These are phyloP conservation scores for Gyrodactylus bullatarudis DNA, from an alignment of 1,140 invertebrate species.

Conservation along the genomic window DNA sequence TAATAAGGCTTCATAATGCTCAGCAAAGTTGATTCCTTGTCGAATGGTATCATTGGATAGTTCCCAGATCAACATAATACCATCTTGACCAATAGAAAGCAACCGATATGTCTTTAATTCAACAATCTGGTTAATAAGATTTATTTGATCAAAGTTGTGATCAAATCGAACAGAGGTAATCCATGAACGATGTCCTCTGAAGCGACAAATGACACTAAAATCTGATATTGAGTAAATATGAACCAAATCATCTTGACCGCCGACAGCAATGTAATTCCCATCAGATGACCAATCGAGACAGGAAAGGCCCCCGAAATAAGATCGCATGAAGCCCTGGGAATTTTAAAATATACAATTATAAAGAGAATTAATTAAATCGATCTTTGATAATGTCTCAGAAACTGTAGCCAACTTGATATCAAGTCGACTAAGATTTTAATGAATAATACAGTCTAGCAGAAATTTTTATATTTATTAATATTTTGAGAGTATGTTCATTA, in stretches of 20 bases:
- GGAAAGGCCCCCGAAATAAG: constrained; percentile 67
- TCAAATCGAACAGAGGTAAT: constrained; percentile 75
- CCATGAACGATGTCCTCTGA: constrained; percentile 70
- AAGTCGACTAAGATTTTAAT: too few species aligned
- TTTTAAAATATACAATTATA: constrained; percentile 1
- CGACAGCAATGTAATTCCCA: constrained; percentile 63
- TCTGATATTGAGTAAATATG: constrained; percentile 83
- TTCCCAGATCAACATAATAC: constrained; percentile 86
- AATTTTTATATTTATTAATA: too few species aligned
- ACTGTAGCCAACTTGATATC: too few species aligned
- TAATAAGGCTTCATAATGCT: neutral
- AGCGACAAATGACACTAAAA: constrained; percentile 59
- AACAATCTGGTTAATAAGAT: neutral
- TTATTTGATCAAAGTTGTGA: constrained; percentile 14
- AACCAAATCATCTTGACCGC: constrained; percentile 87
- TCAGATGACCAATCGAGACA: constrained; percentile 95
- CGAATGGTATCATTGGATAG: constrained; percentile 63
- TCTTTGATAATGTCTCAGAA: too few species aligned
- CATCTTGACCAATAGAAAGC: constrained; percentile 89
- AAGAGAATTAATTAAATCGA: too few species aligned
- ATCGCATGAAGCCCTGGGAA: constrained; percentile 28
- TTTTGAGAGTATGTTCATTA: too few species aligned
- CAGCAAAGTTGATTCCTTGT: constrained; percentile 14
- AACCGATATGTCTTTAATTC: constrained; percentile 31
- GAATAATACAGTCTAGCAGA: too few species aligned